phyloP scores from a whole-genome alignment of 2,797 vertebrate species.

The Chiloscyllium punctatum region DNA sequence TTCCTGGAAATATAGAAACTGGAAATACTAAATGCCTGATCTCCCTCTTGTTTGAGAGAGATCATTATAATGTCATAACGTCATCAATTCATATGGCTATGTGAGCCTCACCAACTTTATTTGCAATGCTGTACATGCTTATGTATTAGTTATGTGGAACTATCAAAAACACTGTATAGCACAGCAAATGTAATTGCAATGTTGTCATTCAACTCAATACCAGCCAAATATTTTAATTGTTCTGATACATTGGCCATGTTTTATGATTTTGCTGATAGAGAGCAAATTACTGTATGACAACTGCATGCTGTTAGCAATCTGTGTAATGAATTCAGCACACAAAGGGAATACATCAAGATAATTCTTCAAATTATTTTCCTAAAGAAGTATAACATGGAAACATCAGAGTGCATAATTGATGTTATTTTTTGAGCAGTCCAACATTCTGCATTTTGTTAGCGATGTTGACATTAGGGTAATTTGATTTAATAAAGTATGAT shows the following conservation, averaged over 20 bases:
- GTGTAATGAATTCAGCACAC: constrained; percentile 21
- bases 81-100: not conserved
- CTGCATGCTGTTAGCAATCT: constrained; percentile 18
- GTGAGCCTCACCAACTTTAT: not conserved
- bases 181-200: not conserved
- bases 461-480: constrained; percentile 29
- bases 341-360: constrained; percentile 28
- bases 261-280: not conserved
- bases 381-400: constrained; percentile 6
- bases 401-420: constrained; percentile 31
- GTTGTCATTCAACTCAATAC: not conserved
- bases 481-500: constrained; percentile 19
- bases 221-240: constrained; percentile 16
- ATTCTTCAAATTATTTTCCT: constrained; percentile 22
- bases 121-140: not conserved
- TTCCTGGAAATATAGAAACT: not conserved
- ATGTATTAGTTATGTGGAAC: not conserved
- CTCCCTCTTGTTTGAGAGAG: not conserved
- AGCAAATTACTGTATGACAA: constrained; percentile 7
- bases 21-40: not conserved
- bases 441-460: constrained; percentile 5
- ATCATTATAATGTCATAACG: not conserved
- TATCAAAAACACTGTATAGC: not conserved
- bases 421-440: constrained; percentile 11
- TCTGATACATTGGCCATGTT: not conserved